phyloP scores from a whole-genome alignment of 2,797 vertebrate species.

The Notoglanidium macrostoma region DNA sequence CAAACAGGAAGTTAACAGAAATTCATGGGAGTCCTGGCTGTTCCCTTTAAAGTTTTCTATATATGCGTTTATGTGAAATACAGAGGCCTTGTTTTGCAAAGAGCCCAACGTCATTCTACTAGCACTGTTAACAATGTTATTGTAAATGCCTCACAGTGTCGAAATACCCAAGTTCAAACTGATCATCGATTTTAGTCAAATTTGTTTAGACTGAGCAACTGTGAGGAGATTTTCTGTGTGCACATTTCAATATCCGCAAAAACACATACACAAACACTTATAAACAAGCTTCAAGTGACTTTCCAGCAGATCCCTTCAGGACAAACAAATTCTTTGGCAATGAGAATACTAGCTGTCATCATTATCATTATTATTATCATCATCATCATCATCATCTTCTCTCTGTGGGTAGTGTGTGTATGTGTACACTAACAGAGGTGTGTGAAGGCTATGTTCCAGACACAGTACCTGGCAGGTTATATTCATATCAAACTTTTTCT shows the following conservation, averaged over 20 bases:
- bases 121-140: background rate
- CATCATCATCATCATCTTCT: background rate
- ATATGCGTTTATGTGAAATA: background rate
- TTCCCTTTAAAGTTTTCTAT: background rate
- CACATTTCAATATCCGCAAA: background rate
- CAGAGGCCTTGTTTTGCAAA: background rate
- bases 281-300: slow-evolving; percentile 29
- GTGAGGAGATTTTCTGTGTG: background rate
- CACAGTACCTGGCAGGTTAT: slow-evolving; percentile 43
- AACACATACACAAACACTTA: slow-evolving; percentile 22
- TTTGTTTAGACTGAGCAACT: slow-evolving; percentile 14
- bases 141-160: background rate
- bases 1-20: slow-evolving; percentile 7
- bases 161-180: background rate
- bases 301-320: slow-evolving; percentile 29
- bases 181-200: background rate
- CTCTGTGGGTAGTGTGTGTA: slow-evolving; percentile 30
- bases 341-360: slow-evolving; percentile 36
- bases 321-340: slow-evolving; percentile 37
- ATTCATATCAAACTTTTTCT: slow-evolving; percentile 46
- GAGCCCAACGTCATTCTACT: background rate
- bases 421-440: slow-evolving; percentile 39
- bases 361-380: background rate
- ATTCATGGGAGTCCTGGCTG: background rate
- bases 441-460: slow-evolving; percentile 41